A percentile compares a stretch with the other conserved stretches of the same genome.
Conservation (phyloP, 2,797 vertebrate genomes). For the Poeciliopsis gracilis region DNA sequence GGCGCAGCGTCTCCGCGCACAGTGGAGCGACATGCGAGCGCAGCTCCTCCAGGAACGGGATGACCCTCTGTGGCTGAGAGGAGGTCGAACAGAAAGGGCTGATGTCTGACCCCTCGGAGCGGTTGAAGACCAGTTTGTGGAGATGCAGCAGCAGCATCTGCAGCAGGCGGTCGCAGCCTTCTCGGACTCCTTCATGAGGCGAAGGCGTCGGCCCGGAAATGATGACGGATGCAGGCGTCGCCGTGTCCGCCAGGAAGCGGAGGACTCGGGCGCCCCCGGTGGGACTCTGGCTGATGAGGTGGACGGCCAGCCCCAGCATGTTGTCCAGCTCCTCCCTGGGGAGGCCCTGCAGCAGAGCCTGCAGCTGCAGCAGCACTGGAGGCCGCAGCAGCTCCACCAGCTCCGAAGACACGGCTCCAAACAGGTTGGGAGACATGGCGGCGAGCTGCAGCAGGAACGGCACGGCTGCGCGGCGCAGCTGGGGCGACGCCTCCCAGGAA, state of each 20-base stretch:
- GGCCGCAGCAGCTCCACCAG: slow-evolving; percentile 90
- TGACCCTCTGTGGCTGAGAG: slow-evolving; percentile 70
- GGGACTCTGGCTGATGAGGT: slow-evolving; percentile 91
- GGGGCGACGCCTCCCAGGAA: slow-evolving; percentile 80
- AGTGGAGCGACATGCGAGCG: slow-evolving; percentile 85
- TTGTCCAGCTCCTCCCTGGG: slow-evolving; percentile 91
- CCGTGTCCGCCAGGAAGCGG: slow-evolving; percentile 90
- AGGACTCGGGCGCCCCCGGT: slow-evolving; percentile 87
- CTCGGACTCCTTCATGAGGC: slow-evolving; percentile 88
- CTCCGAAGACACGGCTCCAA: slow-evolving; percentile 87
- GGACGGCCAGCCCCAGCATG: slow-evolving; percentile 88
- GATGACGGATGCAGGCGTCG: slow-evolving; percentile 92
- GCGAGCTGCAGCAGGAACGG: slow-evolving; percentile 94
- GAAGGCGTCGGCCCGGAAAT: slow-evolving; percentile 88
- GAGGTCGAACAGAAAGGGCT: slow-evolving; percentile 58
- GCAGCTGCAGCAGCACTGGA: slow-evolving; percentile 87
- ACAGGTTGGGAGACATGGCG: slow-evolving; percentile 88
- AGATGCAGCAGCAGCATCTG: slow-evolving; percentile 91
- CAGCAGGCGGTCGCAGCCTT: slow-evolving; percentile 91
- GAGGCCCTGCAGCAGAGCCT: slow-evolving; percentile 84
- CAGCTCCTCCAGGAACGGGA: slow-evolving; percentile 92
- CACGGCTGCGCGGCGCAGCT: slow-evolving; percentile 86
- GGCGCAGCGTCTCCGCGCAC: slow-evolving; percentile 87
- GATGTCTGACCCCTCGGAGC: slow-evolving; percentile 68
- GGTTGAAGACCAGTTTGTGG: slow-evolving; percentile 90